phyloP scores from a whole-genome alignment of 2,113 vertebrate genomes.

The Notiomystis cincta region DNA sequence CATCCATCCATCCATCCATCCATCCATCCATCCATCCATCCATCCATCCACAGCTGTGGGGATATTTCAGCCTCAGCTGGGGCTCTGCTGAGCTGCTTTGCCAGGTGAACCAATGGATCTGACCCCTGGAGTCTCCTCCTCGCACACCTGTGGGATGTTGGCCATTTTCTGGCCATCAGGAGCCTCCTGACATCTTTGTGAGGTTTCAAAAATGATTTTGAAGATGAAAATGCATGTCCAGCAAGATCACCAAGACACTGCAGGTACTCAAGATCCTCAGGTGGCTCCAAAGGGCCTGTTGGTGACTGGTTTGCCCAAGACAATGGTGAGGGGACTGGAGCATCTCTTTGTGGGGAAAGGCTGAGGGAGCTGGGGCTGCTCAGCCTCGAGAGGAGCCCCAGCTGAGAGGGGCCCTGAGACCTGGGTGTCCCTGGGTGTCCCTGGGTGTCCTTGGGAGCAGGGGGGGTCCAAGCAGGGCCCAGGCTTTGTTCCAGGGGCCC shows the following conservation, averaged over 20 bases:
- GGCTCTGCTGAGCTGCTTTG: neutral
- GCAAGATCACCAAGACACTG: neutral
- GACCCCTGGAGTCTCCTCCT: neutral
- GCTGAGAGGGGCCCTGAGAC: neutral
- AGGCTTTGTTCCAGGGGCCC: neutral
- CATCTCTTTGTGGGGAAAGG: neutral
- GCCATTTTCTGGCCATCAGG: neutral
- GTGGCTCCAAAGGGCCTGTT: neutral
- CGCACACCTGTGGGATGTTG: neutral
- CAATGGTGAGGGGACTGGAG: neutral
- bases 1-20: neutral
- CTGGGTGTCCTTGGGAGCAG: neutral
- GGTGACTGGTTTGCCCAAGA: neutral
- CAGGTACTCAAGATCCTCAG: neutral
- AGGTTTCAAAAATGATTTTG: neutral
- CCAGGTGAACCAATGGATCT: accelerated
- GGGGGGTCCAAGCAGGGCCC: neutral
- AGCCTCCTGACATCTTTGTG: neutral
- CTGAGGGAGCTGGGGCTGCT: neutral
- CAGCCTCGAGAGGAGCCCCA: neutral
- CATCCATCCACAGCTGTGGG: neutral
- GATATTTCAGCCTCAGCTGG: neutral
- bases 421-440: neutral
- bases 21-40: neutral
- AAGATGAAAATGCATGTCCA: neutral